Base-by-base conservation (phyloP, 2,888 invertebrate species). In the Lasioglossum oenotherae region DNA sequence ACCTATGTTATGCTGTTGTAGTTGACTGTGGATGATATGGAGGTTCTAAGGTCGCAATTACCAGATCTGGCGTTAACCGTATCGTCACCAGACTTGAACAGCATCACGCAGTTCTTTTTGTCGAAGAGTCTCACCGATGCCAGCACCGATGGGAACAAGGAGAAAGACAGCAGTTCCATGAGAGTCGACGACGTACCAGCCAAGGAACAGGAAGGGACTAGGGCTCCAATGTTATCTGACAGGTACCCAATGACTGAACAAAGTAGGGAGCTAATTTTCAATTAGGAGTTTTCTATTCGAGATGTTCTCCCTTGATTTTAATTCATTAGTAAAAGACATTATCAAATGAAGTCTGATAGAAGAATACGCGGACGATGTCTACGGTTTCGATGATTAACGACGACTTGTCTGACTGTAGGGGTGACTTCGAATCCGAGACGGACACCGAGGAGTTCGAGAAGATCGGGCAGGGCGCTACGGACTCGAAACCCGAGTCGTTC, bases 361-460 rank as follows among this genome's bases (percentile, higher is more conserved):
- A 64, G 31, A 31, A 31, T 2, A 60, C 14, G 60, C 60, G 27
- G 16, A 14, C 27, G 16, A 19, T 31, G 8, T 35, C 23, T 6
- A 31, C 14, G 1, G 8, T 73, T 16, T 23, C 23, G 1, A 10
- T 4, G 4, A 2, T 3, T 78, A 78, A 71, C 12, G 2, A 4
- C 8, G 4, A 5, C 3, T 71, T 31, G 2, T 64, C 27, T 83
- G 78, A 81, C 88, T 91, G 5, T 95, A 98, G 98, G 93, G 97
- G 97, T 87, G 94, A 91, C 53, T 97, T 97, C 93, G 98, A 98
- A 93, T 98, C 98, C 0, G 98, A 98, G 95, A 97, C 97, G 0
- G 98, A 98, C 93, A 97, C 97, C 0, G 98, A 98, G 92, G 98
- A 98, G 93, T 98, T 98, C 95, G 98, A 98, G 95, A 97, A 97